These are phyloP conservation scores for Prosapia bicincta DNA, from an alignment of 2,888 invertebrate genomes.

Conservation along the genomic window DNA sequence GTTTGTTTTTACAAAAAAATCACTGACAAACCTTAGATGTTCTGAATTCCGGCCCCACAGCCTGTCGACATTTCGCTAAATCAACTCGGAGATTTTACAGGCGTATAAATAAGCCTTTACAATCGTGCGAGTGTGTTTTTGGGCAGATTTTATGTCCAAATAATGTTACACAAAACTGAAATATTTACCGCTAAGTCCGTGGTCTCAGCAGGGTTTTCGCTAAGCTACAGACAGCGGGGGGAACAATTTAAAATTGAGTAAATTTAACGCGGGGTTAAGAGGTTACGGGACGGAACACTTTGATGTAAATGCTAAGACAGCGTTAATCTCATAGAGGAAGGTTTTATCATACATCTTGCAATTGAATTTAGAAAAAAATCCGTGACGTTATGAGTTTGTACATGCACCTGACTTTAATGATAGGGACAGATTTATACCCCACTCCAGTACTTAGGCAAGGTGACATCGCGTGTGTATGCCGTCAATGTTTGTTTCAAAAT, in stretches of 20 bases:
- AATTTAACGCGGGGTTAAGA: neutral
- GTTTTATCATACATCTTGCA: neutral
- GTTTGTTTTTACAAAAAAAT: neutral
- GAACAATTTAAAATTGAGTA: neutral
- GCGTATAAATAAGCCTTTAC: neutral
- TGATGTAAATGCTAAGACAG: neutral
- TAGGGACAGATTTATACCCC: no score
- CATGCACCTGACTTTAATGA: no score
- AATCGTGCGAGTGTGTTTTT: neutral
- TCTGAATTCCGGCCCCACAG: neutral
- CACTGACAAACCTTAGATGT: neutral
- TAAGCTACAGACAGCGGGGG: neutral
- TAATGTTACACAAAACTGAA: neutral
- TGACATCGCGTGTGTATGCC: no score
- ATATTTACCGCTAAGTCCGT: neutral
- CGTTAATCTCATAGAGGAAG: neutral
- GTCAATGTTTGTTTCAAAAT: no score
- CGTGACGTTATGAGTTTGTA: no score
- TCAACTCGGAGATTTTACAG: neutral
- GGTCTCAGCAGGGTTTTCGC: neutral
- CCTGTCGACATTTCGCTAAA: neutral
- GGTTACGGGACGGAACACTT: neutral
- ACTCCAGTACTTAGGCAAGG: no score
- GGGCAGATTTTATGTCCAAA: neutral
- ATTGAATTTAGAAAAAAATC: neutral